Evolutionary conservation across 1,140 invertebrate genomes (phyloP), one percentile per base, ranked within the genome.

Genomic region (Brachionus manjavacas): DNA sequence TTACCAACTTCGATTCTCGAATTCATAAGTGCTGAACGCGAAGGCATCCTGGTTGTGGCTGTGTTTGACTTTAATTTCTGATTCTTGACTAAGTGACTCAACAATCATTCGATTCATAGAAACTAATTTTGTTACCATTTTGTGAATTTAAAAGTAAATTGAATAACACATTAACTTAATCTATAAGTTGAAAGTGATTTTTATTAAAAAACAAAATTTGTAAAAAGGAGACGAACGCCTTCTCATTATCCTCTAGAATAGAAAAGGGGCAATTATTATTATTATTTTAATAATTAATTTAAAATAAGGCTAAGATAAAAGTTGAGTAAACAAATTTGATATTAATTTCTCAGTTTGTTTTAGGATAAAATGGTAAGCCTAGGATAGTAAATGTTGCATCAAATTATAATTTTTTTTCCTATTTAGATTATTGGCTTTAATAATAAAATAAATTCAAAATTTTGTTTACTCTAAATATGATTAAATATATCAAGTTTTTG

Each of bases 1-100:
- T 72, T 72, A 72, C 68, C 68, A 72, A 20, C 68, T 72, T 41
- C 68, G 39, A 20, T 72, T 46, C n/a, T 72, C 68, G 9, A 39
- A 72, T 41, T 72, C 68, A 6, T 20, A 41, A 11, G 68, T 72
- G 39, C 39, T 72, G 16, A 72, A 72, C 4, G 68, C 68, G 31
- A 41, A 72, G 7, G 39, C 68, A 20, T 72, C 39, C 41, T 72
- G 68, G 9, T 72, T 72, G 35, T 72, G 68, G 16, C 41, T 4
- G 16, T 72, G 68, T 6, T 23, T 39, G 6, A 72, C 20, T 1
- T 9, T 39, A 16, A 72, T 72, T 16, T 41, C 23, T 41, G 68
- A 72, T 41, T 35, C 31, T 35, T 72, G 25, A 4, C 41, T 12
- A 23, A 16, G 39, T 16, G 68, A 43, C n/a, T 72, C 35, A 2